Percentiles rank a stretch among this genome's conserved stretches.
These are phyloP conservation scores for Rhizoglyphus robini DNA, from an alignment of 1,140 invertebrate genomes.

Conservation along the genomic window DNA sequence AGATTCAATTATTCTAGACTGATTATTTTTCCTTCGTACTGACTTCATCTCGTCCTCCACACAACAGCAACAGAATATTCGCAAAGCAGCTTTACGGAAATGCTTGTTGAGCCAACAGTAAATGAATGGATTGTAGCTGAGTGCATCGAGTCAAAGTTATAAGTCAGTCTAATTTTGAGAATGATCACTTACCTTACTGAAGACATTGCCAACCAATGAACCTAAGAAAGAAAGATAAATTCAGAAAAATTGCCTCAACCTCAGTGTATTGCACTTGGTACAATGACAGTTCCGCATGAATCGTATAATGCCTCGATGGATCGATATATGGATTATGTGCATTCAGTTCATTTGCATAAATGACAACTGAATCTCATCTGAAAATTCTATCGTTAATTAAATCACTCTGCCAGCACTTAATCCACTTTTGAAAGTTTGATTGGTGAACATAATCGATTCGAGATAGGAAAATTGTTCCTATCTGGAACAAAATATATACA, in stretches of 20 bases:
- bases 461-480: not conserved
- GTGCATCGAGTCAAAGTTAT: not conserved
- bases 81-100: constrained; percentile 15
- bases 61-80: not conserved
- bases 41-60: not conserved
- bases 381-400: too few relatives aligned
- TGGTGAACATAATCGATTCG: too few relatives aligned
- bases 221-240: constrained; percentile 5
- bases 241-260: too few relatives aligned
- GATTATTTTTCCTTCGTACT: not conserved
- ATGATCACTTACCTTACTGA: constrained; percentile 13
- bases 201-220: constrained; percentile 17
- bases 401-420: too few relatives aligned
- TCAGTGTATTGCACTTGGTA: not conserved
- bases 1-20: too few relatives aligned
- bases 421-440: too few relatives aligned
- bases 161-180: not conserved
- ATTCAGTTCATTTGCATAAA: too few relatives aligned
- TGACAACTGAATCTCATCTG: too few relatives aligned
- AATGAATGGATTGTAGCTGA: constrained; percentile 41
- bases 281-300: not conserved
- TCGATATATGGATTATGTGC: too few relatives aligned
- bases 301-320: not conserved
- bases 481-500: not conserved
- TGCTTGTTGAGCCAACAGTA: constrained; percentile 39